Conservation (phyloP, 1,140 invertebrate genomes). For the Solen grandis region DNA sequence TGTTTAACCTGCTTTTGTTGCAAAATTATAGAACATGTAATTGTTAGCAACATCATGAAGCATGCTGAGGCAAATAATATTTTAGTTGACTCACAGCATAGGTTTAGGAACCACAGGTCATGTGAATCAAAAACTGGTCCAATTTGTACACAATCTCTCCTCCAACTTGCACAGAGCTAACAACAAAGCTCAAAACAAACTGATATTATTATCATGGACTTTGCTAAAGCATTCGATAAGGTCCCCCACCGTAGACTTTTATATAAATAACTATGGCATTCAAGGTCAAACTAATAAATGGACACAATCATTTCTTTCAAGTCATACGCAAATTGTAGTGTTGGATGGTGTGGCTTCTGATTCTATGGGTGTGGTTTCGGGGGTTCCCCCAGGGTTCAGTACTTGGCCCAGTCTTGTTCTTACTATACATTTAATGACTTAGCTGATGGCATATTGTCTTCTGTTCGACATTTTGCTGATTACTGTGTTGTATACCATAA, state of each 20-base stretch:
- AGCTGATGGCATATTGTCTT: no score
- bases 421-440: no score
- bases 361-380: constrained; percentile 15
- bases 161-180: constrained; percentile 16
- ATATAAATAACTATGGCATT: constrained; percentile 56
- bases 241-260: constrained; percentile 53
- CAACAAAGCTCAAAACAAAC: constrained; percentile 39
- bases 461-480: no score
- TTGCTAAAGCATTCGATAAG: constrained; percentile 66
- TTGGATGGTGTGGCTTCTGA: constrained; percentile 50
- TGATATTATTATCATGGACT: constrained; percentile 51
- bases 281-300: constrained; percentile 41
- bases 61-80: constrained; percentile 21
- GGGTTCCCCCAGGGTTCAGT: not conserved
- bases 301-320: constrained; percentile 46
- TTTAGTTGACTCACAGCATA: constrained; percentile 10
- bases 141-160: not conserved
- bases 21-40: constrained; percentile 18
- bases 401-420: not conserved
- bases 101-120: constrained; percentile 20
- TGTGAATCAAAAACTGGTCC: constrained; percentile 43
- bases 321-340: constrained; percentile 48
- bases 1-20: constrained; percentile 21
- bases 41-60: constrained; percentile 11
- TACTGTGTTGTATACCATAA: no score